Base-by-base conservation (phyloP, 2,888 invertebrate genomes). In the Caradrina clavipalpis region DNA sequence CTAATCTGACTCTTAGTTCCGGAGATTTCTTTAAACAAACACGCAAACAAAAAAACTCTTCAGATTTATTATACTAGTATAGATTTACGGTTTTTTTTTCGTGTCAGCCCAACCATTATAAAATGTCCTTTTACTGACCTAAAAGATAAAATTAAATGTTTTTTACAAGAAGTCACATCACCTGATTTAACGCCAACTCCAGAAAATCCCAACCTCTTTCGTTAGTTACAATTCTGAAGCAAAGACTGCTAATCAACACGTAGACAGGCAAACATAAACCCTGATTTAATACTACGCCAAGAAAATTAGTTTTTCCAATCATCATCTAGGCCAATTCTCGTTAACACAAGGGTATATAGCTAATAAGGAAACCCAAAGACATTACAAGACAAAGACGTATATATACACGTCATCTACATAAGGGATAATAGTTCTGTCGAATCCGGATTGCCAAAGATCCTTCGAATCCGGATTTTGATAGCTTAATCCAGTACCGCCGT, bases 291-390 rank as follows among this genome's bases (percentile, higher is more conserved):
- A 17, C 39, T 59, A 55, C 35, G 19, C 56, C 17, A 21, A 66
- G 58, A 45, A 65, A 71, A 75, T 75, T 65, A 70, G 59, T 72
- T 73, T 75, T 67, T 74, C 76, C 69, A 78, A 82, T 82, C 80
- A 82, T 54, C 31, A 35, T 60, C 51, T 17, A 15, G 35, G 10
- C 17, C 58, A 19, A 13, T 15, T 3, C 11, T 81, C 73, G 51
- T 71, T 78, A 62, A 11, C 51, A 47, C 71, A 74, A 73, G 63
- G 73, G 57, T 67, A 56, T 35, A 49, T 39, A 65, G 50, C 56
- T 72, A 68, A 71, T 67, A 71, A 51, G 60, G 55, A 58, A 71
- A 8, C 66, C 57, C 68, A 65, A 73, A 64, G 51, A 61, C 61
- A 71, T 76, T 70, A 72, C 69, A 68, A 77, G 63, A 62, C 49